A percentile compares a stretch with the other conserved stretches of the same genome.
phyloP scores from a whole-genome alignment of 1,140 invertebrate genomes.

The Drosophila aff. region DNA sequence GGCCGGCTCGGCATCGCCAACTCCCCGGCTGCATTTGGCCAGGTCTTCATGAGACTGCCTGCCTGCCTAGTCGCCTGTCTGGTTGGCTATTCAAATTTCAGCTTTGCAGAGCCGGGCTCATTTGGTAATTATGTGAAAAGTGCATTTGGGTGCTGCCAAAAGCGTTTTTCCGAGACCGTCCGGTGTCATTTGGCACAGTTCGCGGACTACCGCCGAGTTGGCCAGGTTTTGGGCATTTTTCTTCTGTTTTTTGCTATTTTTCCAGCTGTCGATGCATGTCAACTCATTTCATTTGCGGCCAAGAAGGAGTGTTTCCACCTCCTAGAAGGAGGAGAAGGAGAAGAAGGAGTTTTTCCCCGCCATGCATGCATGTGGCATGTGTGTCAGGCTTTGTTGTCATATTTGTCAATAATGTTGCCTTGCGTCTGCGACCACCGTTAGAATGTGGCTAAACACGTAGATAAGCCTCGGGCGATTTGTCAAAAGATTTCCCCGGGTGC shows the following conservation, averaged over 20 bases:
- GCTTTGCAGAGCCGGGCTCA: conserved; percentile 70
- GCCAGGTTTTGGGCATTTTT: conserved; percentile 33
- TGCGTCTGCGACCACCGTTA: conserved; percentile 47
- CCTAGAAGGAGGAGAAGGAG: conserved; percentile 11
- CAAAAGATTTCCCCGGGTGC: conserved; percentile 14
- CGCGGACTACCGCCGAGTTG: conserved; percentile 23
- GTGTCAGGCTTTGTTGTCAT: conserved; percentile 65
- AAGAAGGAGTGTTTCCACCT: conserved; percentile 55
- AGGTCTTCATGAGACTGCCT: conserved; percentile 19
- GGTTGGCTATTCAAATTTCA: conserved; percentile 75
- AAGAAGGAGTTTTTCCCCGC: conserved; percentile 4
- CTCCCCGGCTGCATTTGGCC: conserved; percentile 38
- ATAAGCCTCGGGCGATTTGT: conserved; percentile 45
- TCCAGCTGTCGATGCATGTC: conserved; percentile 75
- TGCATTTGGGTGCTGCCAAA: conserved; percentile 70
- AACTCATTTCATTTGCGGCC: conserved; percentile 72
- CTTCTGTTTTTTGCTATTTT: conserved; percentile 5
- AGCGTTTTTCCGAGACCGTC: conserved; percentile 58
- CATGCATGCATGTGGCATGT: conserved; percentile 25
- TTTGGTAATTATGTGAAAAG: conserved; percentile 83
- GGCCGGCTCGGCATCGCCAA: conserved; percentile 18
- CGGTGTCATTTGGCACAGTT: conserved; percentile 55
- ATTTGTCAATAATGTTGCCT: conserved; percentile 59
- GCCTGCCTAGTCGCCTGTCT: conserved; percentile 43
- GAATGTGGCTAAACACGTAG: conserved; percentile 40